Conservation (phyloP, 2,797 vertebrate species). For the Ctenopoma multispine region DNA sequence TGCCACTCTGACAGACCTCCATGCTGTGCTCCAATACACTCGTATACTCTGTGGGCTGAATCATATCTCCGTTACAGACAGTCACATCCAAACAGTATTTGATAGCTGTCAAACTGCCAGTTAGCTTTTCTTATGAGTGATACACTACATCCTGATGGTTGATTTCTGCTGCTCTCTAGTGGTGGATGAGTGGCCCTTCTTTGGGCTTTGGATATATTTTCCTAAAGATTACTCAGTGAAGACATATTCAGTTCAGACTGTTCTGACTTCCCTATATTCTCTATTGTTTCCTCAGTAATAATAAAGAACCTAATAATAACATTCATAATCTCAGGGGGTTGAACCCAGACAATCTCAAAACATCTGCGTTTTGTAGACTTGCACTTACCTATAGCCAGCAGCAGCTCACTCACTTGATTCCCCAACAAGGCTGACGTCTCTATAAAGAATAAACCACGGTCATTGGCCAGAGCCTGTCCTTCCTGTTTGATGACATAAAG, state of each 20-base stretch:
- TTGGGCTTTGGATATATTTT: background rate
- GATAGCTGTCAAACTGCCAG: background rate
- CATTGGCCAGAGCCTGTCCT: slow-evolving; percentile 78
- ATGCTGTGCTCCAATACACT: slow-evolving; percentile 35
- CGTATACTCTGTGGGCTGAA: slow-evolving; percentile 69
- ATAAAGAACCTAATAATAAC: background rate
- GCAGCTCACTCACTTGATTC: slow-evolving; percentile 76
- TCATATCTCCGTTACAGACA: slow-evolving; percentile 23
- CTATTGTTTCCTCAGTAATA: no score
- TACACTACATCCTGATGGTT: background rate
- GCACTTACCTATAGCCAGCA: slow-evolving; percentile 75
- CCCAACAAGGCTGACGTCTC: slow-evolving; percentile 86
- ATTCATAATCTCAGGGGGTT: background rate
- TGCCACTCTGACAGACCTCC: slow-evolving; percentile 62
- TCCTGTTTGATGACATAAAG: slow-evolving; percentile 72
- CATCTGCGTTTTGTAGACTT: background rate
- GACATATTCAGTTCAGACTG: background rate
- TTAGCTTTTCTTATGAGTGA: background rate
- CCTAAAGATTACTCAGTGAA: background rate
- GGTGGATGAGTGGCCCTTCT: slow-evolving; percentile 2
- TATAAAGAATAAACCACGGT: slow-evolving; percentile 76
- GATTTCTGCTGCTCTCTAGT: slow-evolving; percentile 56
- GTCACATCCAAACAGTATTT: slow-evolving; percentile 1
- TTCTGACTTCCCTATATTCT: background rate
- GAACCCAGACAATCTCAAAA: background rate